Conservation (phyloP, 2,797 vertebrate species). For the Chrosomus eos region DNA sequence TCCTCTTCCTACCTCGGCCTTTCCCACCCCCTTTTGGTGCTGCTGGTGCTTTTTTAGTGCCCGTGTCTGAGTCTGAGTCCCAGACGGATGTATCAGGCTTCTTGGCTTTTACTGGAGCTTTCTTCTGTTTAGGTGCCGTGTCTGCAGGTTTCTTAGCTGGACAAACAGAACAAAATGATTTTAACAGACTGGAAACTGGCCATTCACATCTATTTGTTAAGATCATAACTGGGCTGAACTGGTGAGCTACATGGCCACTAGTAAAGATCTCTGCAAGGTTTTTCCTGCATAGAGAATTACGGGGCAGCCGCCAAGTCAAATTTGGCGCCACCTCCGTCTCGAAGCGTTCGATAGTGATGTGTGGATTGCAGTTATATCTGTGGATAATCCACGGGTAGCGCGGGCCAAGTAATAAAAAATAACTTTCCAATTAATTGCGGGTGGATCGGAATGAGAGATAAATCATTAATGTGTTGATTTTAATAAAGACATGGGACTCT, state of each 20-base stretch:
- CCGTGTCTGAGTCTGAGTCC: conserved; percentile 93
- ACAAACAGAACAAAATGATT: background rate
- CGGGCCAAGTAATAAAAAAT: no score
- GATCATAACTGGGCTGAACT: background rate
- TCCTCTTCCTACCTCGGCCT: conserved; percentile 94
- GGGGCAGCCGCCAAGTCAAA: no score
- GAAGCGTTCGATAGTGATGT: no score
- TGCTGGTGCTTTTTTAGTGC: conserved; percentile 84
- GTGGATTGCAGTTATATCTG: no score
- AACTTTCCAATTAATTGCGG: no score
- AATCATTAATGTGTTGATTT: no score
- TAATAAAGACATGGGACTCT: no score
- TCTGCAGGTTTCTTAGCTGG: conserved; percentile 85
- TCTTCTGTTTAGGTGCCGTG: conserved; percentile 83
- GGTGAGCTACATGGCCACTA: background rate
- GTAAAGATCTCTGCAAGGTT: background rate
- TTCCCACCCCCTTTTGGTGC: conserved; percentile 90
- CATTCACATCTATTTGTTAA: background rate
- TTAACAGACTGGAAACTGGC: background rate
- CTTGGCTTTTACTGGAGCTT: conserved; percentile 87
- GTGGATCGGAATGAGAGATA: no score
- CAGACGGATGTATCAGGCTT: conserved; percentile 90
- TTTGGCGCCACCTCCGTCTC: no score
- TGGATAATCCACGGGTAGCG: no score
- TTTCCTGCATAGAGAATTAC: no score